Evolutionary conservation across 2,888 invertebrate genomes (phyloP), one percentile per base, ranked within the genome.

Genomic region (Eupithecia insigniata): DNA sequence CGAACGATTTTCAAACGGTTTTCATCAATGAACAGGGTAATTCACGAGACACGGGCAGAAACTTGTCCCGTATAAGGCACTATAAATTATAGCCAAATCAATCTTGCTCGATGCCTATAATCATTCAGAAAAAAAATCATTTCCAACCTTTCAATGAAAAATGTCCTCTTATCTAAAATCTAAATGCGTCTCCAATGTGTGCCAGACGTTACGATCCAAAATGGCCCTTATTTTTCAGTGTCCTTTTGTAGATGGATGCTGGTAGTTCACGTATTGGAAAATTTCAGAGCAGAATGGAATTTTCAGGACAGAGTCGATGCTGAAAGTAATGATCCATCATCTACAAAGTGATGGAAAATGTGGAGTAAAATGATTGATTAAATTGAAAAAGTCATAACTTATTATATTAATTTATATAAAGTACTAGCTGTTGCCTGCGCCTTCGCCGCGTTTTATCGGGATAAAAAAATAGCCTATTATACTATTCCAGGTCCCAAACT

Each of bases 181-280:
- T 51, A 22, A 60, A 30, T 16, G 14, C 3, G 32, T 12, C 8
- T 64, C n/a, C 36, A 26, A 36, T 36, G 36, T 62, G 64, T 36
- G 26, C 12, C 22, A 6, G 26, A 14, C 36, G 34, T 36, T 39
- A 64, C 14, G 14, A 16, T 22, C 26, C 34, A 39, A 64, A 64
- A 34, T 22, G 32, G 61, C 34, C 1, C 8, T 18, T 3, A 32
- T 34, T 62, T n/a, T 30, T 62, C 18, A 62, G 61, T 34, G n/a
- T 10, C n/a, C 10, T 34, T 60, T 60, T 18, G 30, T 30, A 30
- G 60, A 60, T 18, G 28, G 60, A 60, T 60, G 60, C 30, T 16
- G 3, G 28, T 18, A 60, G 18, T 60, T 55, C 55, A 22, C 55
- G 55, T 55, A 58, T 60, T 60, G 60, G 60, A 60, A 60, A 60